Conservation (phyloP, 2,888 invertebrate species). For the Portevinia maculata region DNA sequence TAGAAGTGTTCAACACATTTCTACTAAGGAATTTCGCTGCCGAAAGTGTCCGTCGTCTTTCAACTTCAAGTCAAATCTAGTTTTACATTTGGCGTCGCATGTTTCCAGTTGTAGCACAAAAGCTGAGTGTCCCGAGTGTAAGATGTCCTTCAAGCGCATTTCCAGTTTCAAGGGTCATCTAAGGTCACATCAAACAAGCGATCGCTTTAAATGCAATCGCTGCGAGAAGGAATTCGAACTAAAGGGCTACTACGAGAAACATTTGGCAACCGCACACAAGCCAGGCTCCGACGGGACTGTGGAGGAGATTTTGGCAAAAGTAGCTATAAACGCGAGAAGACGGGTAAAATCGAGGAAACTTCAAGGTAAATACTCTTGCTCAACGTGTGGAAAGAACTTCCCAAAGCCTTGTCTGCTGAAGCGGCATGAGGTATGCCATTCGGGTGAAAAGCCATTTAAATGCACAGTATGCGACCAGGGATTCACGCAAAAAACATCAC, state of each 20-base stretch:
- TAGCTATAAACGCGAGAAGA: slow-evolving; percentile 50
- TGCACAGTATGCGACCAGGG: slow-evolving; percentile 74
- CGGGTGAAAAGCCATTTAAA: slow-evolving; percentile 75
- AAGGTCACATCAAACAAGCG: slow-evolving; percentile 62
- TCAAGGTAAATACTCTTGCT: slow-evolving; percentile 50
- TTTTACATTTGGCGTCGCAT: slow-evolving; percentile 66
- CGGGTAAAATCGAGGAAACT: slow-evolving; percentile 22
- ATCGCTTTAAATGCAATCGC: slow-evolving; percentile 56
- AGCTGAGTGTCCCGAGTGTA: slow-evolving; percentile 69
- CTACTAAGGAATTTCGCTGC: slow-evolving; percentile 69
- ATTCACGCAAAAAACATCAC: slow-evolving; percentile 76
- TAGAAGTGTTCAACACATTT: slow-evolving; percentile 55
- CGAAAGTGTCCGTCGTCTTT: slow-evolving; percentile 64
- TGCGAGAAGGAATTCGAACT: slow-evolving; percentile 68
- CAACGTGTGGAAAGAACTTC: slow-evolving; percentile 76
- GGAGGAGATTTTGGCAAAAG: slow-evolving; percentile 53
- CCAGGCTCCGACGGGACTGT: slow-evolving; percentile 44
- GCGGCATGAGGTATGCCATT: slow-evolving; percentile 77
- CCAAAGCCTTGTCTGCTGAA: slow-evolving; percentile 75
- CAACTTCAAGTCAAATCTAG: slow-evolving; percentile 69
- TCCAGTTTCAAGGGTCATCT: slow-evolving; percentile 72
- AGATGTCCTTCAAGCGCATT: slow-evolving; percentile 57
- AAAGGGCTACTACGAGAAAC: slow-evolving; percentile 53
- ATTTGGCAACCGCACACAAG: slow-evolving; percentile 56
- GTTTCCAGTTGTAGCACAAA: slow-evolving; percentile 46